Percentiles rank a stretch among this genome's conserved stretches.
These are phyloP conservation scores for Callimorpha dominula DNA, from an alignment of 2,888 invertebrate genomes.

Conservation along the genomic window DNA sequence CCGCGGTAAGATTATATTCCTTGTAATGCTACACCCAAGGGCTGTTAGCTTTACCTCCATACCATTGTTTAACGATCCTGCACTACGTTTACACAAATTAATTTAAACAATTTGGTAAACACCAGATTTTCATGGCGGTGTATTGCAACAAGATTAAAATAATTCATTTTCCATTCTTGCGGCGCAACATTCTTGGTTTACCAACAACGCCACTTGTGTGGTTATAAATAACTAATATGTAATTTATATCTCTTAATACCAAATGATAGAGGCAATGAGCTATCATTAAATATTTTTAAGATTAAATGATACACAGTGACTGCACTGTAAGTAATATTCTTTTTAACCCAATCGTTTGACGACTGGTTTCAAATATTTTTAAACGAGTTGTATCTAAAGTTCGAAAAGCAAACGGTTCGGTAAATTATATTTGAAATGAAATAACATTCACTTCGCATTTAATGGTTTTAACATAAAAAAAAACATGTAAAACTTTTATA, in stretches of 20 bases:
- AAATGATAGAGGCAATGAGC: slow-evolving; percentile 53
- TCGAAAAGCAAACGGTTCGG: slow-evolving; percentile 49
- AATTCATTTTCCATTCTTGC: slow-evolving; percentile 28
- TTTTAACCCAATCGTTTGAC: slow-evolving; percentile 61
- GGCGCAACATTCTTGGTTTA: slow-evolving; percentile 27
- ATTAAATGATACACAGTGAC: slow-evolving; percentile 54
- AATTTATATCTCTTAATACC: slow-evolving; percentile 56
- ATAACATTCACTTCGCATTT: slow-evolving; percentile 58
- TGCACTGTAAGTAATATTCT: slow-evolving; percentile 62
- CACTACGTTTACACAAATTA: slow-evolving; percentile 57
- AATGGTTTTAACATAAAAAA: slow-evolving; percentile 55
- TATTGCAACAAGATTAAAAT: slow-evolving; percentile 41
- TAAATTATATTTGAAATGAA: slow-evolving; percentile 64
- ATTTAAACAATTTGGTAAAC: slow-evolving; percentile 51
- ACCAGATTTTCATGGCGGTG: slow-evolving; percentile 45
- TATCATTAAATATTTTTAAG: slow-evolving; percentile 63
- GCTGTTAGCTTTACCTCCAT: slow-evolving; percentile 60
- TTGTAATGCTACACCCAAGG: slow-evolving; percentile 68
- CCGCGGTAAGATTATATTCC: slow-evolving; percentile 71
- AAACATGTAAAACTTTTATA: slow-evolving; percentile 62
- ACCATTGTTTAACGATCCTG: slow-evolving; percentile 62
- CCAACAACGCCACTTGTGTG: slow-evolving; percentile 9
- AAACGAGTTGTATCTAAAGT: slow-evolving; percentile 55
- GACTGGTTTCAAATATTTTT: slow-evolving; percentile 65
- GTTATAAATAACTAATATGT: slow-evolving; percentile 42